Percentiles rank a stretch among this genome's conserved stretches.
Evolutionary conservation across 2,113 vertebrate genomes (phyloP).

Genomic region (Syngnathus typhle): DNA sequence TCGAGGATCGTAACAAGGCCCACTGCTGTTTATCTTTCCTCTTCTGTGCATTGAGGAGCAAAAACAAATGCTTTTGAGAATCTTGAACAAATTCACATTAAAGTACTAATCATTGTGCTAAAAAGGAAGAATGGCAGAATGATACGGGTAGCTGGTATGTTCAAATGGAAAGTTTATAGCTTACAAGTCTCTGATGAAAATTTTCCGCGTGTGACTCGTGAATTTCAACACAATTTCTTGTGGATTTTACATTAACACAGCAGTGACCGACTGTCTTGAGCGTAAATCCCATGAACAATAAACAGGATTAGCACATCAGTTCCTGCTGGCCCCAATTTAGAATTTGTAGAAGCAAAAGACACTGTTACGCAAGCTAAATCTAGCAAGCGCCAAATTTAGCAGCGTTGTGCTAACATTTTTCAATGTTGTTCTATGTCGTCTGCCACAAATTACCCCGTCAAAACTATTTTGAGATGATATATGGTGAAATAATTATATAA

Average conservation of each 20-base stretch:
- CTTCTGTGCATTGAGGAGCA: slow-evolving; percentile 36
- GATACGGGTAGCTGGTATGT: slow-evolving; percentile 2
- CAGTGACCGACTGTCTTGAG: neutral
- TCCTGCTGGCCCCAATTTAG: neutral
- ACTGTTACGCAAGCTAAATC: neutral
- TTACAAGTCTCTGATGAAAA: neutral
- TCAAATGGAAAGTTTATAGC: neutral
- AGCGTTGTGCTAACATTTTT: neutral
- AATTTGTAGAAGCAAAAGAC: neutral
- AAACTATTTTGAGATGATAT: neutral
- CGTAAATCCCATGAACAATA: neutral
- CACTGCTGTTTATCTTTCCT: slow-evolving; percentile 23
- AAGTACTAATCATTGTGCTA: neutral
- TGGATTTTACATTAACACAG: neutral
- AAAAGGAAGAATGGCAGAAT: too few relatives aligned
- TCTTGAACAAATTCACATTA: slow-evolving; percentile 17
- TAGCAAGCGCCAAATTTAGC: neutral
- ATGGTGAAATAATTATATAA: too few relatives aligned
- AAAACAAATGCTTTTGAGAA: slow-evolving; percentile 37
- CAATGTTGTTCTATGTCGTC: neutral
- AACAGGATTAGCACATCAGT: neutral
- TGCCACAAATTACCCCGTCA: neutral
- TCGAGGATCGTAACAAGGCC: slow-evolving; percentile 16
- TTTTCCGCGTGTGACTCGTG: neutral
- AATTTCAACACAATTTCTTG: neutral